Evolutionary conservation across 2,888 invertebrate species (phyloP), one percentile per base, ranked within the genome.

Genomic region (Platypus cylindrus): DNA sequence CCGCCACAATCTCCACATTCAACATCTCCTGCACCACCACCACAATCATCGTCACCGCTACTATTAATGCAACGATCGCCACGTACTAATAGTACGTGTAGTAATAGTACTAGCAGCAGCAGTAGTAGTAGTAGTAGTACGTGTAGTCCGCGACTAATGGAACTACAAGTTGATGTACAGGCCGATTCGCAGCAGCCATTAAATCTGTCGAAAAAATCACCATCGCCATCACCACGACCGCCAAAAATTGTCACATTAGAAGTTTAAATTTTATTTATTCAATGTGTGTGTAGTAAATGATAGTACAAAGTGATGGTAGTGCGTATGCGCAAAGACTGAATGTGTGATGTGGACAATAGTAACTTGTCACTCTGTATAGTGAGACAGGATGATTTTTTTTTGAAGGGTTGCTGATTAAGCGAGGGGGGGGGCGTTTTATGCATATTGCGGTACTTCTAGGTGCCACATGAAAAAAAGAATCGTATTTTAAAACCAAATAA

Each of bases 161-260:
- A 84, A 58, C 69, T 86, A 49, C 84, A 85, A 62, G 83, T 85
- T 50, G 82, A 83, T 55, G 82, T 83, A 48, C n/a, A n/a, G n/a
- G 82, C 82, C 53, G 80, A 80, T 55, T 73, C 78, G 32, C 77
- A 77, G 49, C 82, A 83, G 59, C 90, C 90, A 35, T 67, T 90
- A 48, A 90, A 90, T 70, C 71, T 90, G 53, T 89, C 87, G 61
- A 89, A 87, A 63, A 82, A 82, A 58, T 78, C 80, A 45, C 79
- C 79, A 49, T 75, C 78, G 48, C 78, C 80, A 45, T 78, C 84
- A 61, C 80, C 84, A 55, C 54, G 75, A 63, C 67, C 75, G 58
- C 48, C 59, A 35, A 60, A 59, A 45, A 55, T 61, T 45, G 59
- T 60, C 43, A 59, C 57, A 37, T 46, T 62, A 40, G 62, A 61